Percentiles rank a stretch among this genome's conserved stretches.
Conservation (phyloP, 1,140 invertebrate genomes). For the Streblospio benedicti region DNA sequence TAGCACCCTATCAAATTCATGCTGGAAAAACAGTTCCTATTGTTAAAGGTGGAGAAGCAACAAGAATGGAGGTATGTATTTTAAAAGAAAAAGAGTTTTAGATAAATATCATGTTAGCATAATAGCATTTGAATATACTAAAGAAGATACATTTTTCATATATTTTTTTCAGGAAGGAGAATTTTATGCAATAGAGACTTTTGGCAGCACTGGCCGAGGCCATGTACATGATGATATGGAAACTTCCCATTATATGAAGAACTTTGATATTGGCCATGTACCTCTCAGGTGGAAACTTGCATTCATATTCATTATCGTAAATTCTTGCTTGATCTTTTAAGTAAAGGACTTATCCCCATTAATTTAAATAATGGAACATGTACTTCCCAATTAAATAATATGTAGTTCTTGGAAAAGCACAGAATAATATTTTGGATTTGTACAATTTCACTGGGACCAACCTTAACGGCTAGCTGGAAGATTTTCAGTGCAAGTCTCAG, state of each 20-base stretch:
- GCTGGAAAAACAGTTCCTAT: conserved; percentile 99
- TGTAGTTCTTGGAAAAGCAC: too few species aligned
- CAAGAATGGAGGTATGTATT: conserved; percentile 73
- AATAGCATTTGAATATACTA: not conserved
- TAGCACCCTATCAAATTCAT: conserved; percentile 94
- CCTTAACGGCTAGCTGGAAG: too few species aligned
- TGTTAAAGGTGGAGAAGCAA: conserved; percentile 95
- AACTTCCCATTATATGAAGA: conserved; percentile 99
- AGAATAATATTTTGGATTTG: too few species aligned
- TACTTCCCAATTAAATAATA: too few species aligned
- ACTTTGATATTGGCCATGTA: conserved; percentile 87
- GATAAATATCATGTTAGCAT: not conserved
- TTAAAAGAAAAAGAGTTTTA: conserved; percentile 7
- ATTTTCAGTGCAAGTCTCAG: too few species aligned
- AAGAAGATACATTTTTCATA: not conserved
- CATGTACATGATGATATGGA: conserved; percentile 98
- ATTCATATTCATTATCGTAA: conserved; percentile 15
- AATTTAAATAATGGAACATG: too few species aligned
- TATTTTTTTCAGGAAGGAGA: conserved; percentile 67
- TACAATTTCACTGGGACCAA: too few species aligned
- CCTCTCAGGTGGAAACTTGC: conserved; percentile 66
- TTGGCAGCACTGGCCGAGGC: conserved; percentile 94
- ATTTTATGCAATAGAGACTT: conserved; percentile 99
- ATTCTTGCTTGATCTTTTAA: too few species aligned
- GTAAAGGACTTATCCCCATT: too few species aligned